Base-by-base conservation (phyloP, 2,888 invertebrate genomes). In the Fabriciana adippe region DNA sequence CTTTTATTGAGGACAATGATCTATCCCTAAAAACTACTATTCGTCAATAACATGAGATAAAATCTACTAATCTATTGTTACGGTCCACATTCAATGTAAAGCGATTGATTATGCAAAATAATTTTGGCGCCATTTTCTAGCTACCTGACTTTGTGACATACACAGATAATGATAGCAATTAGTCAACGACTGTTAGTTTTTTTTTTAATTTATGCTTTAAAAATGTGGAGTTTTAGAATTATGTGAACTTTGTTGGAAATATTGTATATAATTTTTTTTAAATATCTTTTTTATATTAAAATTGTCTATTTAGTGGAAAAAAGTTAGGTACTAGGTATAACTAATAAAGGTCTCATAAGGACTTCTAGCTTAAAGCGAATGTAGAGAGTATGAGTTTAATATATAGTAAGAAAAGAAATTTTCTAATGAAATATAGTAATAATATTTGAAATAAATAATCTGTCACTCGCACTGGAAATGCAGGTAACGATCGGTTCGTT, bases 61-160 rank as follows among this genome's bases (percentile, higher is more conserved):
- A 67, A 72, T 71, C 69, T 69, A 69, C 69, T 59, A 72, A 62
- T 69, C 72, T 21, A 64, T 72, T 69, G 16, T 50, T 53, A 56
- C 55, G 69, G 53, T 61, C 62, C 67, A 67, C 55, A 69, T 66
- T 66, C 68, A 64, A 72, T 66, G 68, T 66, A 68, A 68, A 72
- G 70, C 57, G 68, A 63, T 55, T 50, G 56, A 45, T 69, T 71
- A 69, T 69, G 69, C 35, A 64, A 68, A 70, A 65, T 61, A 41
- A 65, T 55, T 69, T 69, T 66, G 55, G 59, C 64, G 66, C 53
- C 66, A 62, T 61, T 64, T 67, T 66, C 66, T 64, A 51, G 54
- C 69, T 71, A 71, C 71, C 67, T 71, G 69, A 51, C 41, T 6
- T 41, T 45, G 51, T 60, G 60, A 60, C 60, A 55, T 55, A 68